Conservation (phyloP, 1,140 invertebrate species). For the Chrysoperla carnea region DNA sequence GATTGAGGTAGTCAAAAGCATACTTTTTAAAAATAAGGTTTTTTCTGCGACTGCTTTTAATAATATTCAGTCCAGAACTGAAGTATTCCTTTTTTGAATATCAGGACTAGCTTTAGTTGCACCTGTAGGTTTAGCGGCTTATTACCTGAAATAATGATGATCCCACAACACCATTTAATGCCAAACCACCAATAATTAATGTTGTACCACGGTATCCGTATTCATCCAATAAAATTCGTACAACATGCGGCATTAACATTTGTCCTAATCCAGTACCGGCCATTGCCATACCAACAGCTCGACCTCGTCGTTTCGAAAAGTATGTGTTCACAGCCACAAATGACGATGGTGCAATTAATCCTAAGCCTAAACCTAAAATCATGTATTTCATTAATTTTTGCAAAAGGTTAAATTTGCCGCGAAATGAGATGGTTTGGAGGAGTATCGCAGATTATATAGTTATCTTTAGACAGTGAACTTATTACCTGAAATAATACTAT, state of each 20-base stretch:
- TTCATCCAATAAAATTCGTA: conserved; percentile 33
- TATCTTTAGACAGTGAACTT: no score
- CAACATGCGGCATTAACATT: conserved; percentile 50
- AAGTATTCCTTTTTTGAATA: no score
- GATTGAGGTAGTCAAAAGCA: no score
- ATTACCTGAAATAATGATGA: conserved; percentile 17
- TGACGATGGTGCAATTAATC: conserved; percentile 43
- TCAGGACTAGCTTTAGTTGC: no score
- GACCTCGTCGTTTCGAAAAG: conserved; percentile 41
- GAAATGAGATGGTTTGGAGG: no score
- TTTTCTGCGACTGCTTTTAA: no score
- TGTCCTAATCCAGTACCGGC: conserved; percentile 54
- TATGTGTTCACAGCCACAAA: conserved; percentile 54
- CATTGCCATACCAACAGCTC: conserved; percentile 48
- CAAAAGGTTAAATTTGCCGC: no score
- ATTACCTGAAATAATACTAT: conserved; percentile 46
- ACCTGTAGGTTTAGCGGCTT: no score
- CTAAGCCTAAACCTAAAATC: conserved; percentile 40
- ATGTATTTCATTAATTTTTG: not conserved
- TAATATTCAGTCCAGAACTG: no score
- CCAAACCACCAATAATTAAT: conserved; percentile 36
- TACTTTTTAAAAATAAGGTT: no score
- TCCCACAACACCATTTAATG: conserved; percentile 33
- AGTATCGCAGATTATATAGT: no score
- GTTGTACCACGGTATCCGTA: conserved; percentile 35